Evolutionary conservation across 2,797 vertebrate species (phyloP), one percentile per base, ranked within the genome.

Genomic region (Gymnocypris eckloni): DNA sequence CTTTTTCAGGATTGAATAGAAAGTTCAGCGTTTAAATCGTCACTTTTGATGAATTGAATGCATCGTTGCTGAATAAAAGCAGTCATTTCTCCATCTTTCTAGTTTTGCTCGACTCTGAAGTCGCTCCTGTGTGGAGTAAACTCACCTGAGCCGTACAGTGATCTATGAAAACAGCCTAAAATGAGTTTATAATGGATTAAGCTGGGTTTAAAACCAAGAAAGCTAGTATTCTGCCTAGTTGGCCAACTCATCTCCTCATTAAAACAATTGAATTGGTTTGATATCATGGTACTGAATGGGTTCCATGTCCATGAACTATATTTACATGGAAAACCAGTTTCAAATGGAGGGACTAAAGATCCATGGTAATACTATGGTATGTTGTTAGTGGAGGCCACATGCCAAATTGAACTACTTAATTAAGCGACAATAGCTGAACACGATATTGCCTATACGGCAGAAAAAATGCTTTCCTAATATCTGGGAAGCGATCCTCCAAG

Each of bases 401-500:
- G 71, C 4, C 71, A 76, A 54, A 54, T 54, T 22, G 22, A 50
- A 54, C 18, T 4, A 33, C 61, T 33, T 33, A 54, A 22, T 76
- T 54, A 54, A 76, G 48, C 5, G 33, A 37, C 28, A 39, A 22
- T 54, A 75, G 48, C 28, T 52, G 48, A 54, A 54, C 11, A 39
- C 12, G 2, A 22, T 8, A 22, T 37, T 56, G 50, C 73, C 22
- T 76, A 13, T 54, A 52, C 0, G 1, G 48, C 73, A 54, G 28
- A 73, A 76, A 75, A 73, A 76, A 15, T 37, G 28, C 50, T 76
- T 76, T 76, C 1, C 73, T 39, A 22, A 76, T 54, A 13, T 54
- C 48, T 76, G 28, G 45, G 25, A 52, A 75, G 72, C 11, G 0
- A 11, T 37, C 9, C 28, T 18, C 28, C 1, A 37, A 43, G 22